A percentile compares a stretch with the other conserved stretches of the same genome.
phyloP scores from a whole-genome alignment of 2,113 vertebrate species.

The Micromys minutus region DNA sequence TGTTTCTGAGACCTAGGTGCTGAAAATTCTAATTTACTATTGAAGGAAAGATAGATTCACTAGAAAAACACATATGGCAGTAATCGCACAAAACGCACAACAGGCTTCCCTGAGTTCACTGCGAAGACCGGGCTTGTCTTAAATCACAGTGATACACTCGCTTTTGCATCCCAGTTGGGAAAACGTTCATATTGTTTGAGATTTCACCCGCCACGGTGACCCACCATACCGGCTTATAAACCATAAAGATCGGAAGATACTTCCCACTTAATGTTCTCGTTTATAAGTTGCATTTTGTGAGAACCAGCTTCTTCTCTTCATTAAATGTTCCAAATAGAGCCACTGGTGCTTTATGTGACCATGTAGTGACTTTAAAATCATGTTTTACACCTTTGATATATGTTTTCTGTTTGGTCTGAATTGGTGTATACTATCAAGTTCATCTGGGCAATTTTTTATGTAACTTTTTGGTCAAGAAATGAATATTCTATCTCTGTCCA shows the following conservation, averaged over 20 bases:
- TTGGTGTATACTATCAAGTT: not conserved
- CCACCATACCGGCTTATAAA: not conserved
- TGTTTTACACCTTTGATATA: not conserved
- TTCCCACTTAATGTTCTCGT: not conserved
- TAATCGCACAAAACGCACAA: not conserved
- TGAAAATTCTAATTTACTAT: not conserved
- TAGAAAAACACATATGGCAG: not conserved
- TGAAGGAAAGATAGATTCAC: not conserved
- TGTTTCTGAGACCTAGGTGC: not conserved
- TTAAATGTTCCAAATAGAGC: not conserved
- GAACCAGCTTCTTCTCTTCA: not conserved
- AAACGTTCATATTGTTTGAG: not conserved
- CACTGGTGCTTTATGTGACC: not conserved
- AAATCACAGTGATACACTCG: not conserved
- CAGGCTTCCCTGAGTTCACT: not conserved
- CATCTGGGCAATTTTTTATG: not conserved
- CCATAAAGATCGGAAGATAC: not conserved
- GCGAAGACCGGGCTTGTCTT: not conserved
- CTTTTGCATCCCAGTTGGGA: not conserved
- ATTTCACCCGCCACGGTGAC: not conserved
- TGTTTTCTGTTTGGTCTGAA: not conserved
- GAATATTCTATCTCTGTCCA: not conserved
- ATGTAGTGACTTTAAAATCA: not conserved
- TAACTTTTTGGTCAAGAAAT: not conserved
- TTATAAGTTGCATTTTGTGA: constrained; percentile 1